Percentiles rank a stretch among this genome's conserved stretches.
These are phyloP conservation scores for Pelobates fuscus DNA, from an alignment of 2,113 vertebrate species.

Conservation along the genomic window DNA sequence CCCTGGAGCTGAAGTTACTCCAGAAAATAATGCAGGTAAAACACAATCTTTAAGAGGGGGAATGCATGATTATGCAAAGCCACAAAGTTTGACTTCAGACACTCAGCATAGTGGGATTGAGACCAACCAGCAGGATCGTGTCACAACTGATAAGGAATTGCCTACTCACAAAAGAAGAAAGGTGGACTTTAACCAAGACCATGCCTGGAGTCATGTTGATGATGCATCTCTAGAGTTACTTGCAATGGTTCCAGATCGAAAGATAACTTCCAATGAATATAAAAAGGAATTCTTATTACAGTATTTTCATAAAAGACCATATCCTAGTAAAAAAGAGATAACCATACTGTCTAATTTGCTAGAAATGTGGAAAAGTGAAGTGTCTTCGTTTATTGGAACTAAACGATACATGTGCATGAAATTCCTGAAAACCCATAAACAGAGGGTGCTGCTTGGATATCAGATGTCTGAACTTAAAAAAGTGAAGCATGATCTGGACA, in stretches of 20 bases:
- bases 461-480: slow-evolving; percentile 85
- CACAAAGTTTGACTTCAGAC: slow-evolving; percentile 56
- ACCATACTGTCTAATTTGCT: slow-evolving; percentile 78
- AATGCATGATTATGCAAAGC: slow-evolving; percentile 57
- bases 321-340: slow-evolving; percentile 80
- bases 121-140: slow-evolving; percentile 51
- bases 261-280: slow-evolving; percentile 73
- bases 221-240: slow-evolving; percentile 69
- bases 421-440: slow-evolving; percentile 73
- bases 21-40: slow-evolving; percentile 55
- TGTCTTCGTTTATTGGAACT: slow-evolving; percentile 80
- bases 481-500: slow-evolving; percentile 80
- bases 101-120: slow-evolving; percentile 54
- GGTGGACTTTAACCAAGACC: slow-evolving; percentile 63
- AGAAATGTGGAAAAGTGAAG: slow-evolving; percentile 77
- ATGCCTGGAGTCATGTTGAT: slow-evolving; percentile 37
- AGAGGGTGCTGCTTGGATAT: slow-evolving; percentile 86
- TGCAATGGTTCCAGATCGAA: slow-evolving; percentile 72
- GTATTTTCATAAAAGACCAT: slow-evolving; percentile 89
- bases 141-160: slow-evolving; percentile 10
- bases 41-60: slow-evolving; percentile 63
- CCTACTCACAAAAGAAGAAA: slow-evolving; percentile 70
- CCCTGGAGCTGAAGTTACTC: slow-evolving; percentile 58
- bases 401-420: slow-evolving; percentile 84
- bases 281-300: slow-evolving; percentile 83